Evolutionary conservation across 92 coral and sea anemone genomes (phyloP).

Genomic region (Anthopleura xanthogrammica): DNA sequence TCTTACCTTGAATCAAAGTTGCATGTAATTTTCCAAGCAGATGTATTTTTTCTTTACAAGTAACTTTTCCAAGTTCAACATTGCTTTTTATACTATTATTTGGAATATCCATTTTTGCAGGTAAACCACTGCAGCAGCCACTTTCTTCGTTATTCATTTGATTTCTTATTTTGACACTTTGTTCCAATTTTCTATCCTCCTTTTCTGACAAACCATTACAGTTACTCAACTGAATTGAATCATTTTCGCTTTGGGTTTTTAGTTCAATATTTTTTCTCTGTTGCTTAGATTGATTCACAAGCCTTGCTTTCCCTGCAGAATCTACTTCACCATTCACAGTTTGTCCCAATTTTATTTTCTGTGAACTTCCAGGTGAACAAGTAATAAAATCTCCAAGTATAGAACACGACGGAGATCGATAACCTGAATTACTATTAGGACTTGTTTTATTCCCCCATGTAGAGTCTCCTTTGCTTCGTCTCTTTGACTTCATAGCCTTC

Average conservation of each 20-base stretch:
- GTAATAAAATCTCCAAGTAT: constrained; percentile 71
- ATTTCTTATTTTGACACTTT: not conserved
- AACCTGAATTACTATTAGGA: constrained; percentile 50
- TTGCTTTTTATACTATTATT: constrained; percentile 1
- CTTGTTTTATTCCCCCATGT: constrained; percentile 63
- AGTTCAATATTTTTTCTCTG: not conserved
- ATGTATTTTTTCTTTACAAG: constrained; percentile 45
- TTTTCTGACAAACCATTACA: not conserved
- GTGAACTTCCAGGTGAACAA: constrained; percentile 30
- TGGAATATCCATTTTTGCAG: not conserved
- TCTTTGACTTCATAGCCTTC: constrained; percentile 63
- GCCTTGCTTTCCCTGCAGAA: not conserved
- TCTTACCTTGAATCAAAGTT: constrained; percentile 63
- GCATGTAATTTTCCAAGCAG: constrained; percentile 62
- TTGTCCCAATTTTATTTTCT: not conserved
- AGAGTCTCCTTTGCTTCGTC: constrained; percentile 53
- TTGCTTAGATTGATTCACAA: constrained; percentile 4
- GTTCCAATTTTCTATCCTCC: not conserved
- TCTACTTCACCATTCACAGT: not conserved
- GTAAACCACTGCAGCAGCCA: not conserved
- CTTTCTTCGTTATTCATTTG: not conserved
- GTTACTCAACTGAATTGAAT: not conserved
- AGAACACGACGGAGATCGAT: constrained; percentile 52
- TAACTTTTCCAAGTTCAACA: constrained; percentile 52
- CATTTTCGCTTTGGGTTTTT: not conserved